These are phyloP conservation scores for Cacoxenus indagator DNA, from an alignment of 2,888 invertebrate species.

Conservation along the genomic window DNA sequence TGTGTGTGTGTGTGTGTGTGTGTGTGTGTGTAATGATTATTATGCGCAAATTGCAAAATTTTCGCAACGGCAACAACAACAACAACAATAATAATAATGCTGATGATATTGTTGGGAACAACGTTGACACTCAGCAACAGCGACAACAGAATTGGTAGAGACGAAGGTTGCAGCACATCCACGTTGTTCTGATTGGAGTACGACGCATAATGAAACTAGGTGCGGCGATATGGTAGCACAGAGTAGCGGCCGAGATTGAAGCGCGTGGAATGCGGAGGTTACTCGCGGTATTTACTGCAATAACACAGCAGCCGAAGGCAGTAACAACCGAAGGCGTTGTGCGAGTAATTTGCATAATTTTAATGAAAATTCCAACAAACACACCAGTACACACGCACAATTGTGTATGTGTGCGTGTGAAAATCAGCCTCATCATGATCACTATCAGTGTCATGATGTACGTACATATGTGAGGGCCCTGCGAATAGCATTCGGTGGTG, in stretches of 20 bases:
- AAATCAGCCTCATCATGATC: slow-evolving; percentile 4
- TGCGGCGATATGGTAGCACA: too few relatives aligned
- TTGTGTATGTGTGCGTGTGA: not conserved
- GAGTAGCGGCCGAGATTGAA: too few relatives aligned
- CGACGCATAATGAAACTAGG: too few relatives aligned
- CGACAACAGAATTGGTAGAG: not conserved
- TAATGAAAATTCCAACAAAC: slow-evolving; percentile 58
- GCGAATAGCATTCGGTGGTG: not conserved
- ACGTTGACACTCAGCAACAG: not conserved
- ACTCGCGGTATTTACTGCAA: not conserved
- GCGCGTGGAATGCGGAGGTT: not conserved
- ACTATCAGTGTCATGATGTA: not conserved
- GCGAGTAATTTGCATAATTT: slow-evolving; percentile 55
- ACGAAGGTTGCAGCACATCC: not conserved
- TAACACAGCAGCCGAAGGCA: not conserved
- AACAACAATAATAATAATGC: not conserved
- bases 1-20: slow-evolving; percentile 35
- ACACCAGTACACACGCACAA: not conserved
- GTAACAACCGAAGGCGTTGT: not conserved
- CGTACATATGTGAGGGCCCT: not conserved
- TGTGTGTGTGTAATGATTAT: slow-evolving; percentile 49
- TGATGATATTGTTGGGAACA: not conserved
- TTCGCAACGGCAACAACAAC: slow-evolving; percentile 41
- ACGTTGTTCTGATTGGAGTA: slow-evolving; percentile 8
- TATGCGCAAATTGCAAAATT: slow-evolving; percentile 65